These are phyloP conservation scores for Bombus waltoni DNA, from an alignment of 1,140 invertebrate species.

Conservation along the genomic window DNA sequence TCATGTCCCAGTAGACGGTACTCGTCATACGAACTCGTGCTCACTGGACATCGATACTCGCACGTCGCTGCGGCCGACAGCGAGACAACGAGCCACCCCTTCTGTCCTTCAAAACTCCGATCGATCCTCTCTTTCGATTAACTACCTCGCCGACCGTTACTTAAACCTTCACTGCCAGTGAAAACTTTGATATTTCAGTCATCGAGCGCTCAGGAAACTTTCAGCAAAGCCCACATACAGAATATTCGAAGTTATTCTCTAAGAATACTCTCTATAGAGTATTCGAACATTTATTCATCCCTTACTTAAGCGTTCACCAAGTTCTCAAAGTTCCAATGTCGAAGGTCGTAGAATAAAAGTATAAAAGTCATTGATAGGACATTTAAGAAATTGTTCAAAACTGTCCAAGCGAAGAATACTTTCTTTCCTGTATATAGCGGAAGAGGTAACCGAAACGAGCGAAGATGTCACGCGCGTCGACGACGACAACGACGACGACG, in stretches of 20 bases:
- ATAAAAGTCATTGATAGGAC: too few species aligned
- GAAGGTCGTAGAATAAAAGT: too few species aligned
- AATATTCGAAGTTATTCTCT: neutral
- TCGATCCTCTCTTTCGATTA: conserved; percentile 9
- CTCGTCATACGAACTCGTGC: conserved; percentile 24
- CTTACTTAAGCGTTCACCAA: too few species aligned
- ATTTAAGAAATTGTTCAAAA: too few species aligned
- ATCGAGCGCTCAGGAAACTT: neutral
- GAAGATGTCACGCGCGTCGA: too few species aligned
- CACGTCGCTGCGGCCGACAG: conserved; percentile 14
- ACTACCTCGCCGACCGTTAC: neutral
- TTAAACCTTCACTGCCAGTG: neutral
- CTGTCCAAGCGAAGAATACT: too few species aligned
- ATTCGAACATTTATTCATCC: too few species aligned
- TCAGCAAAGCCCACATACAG: too few species aligned
- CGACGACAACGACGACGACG: neutral
- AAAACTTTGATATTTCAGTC: neutral
- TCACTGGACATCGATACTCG: conserved; percentile 28
- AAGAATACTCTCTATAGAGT: neutral
- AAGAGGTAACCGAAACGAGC: too few species aligned
- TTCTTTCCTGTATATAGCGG: too few species aligned
- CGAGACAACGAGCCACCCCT: conserved; percentile 12
- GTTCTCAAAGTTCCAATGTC: too few species aligned
- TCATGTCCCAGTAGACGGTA: conserved; percentile 29
- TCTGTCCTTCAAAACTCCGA: neutral